These are phyloP conservation scores for Nineta flava DNA, from an alignment of 2,888 invertebrate genomes.

Conservation along the genomic window DNA sequence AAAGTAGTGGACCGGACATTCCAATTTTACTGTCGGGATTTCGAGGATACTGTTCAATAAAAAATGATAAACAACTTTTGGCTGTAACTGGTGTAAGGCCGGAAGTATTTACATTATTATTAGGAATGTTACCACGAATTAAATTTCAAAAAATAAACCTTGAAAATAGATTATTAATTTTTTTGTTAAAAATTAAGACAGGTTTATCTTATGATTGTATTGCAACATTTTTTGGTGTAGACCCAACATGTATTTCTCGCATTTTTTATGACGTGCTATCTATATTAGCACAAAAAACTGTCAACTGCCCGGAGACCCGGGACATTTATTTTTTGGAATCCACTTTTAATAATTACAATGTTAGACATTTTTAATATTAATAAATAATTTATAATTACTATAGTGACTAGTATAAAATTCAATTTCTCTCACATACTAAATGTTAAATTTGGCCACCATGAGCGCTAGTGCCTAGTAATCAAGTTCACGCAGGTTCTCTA, in stretches of 20 bases:
- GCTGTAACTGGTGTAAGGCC: neutral
- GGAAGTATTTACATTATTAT: neutral
- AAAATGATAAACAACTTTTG: no score
- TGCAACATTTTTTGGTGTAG: no score
- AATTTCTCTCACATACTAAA: no score
- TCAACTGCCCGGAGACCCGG: neutral
- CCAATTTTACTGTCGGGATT: no score
- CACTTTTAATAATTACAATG: no score
- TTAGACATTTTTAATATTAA: no score
- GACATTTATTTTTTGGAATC: neutral
- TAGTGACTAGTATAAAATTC: neutral
- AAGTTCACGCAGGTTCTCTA: no score
- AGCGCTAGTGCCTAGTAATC: no score
- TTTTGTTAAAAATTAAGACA: neutral
- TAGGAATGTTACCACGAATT: neutral
- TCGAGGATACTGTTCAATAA: no score
- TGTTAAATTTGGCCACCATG: no score
- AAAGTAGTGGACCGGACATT: no score
- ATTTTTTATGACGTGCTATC: neutral
- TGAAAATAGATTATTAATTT: conserved; percentile 2
- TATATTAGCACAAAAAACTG: neutral
- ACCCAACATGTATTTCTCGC: no score
- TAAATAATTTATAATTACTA: neutral
- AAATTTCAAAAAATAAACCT: conserved; percentile 2
- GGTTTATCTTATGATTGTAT: conserved; percentile 1